These are phyloP conservation scores for Phallusia fumigata DNA, from an alignment of 23 tunicate species.

Conservation along the genomic window DNA sequence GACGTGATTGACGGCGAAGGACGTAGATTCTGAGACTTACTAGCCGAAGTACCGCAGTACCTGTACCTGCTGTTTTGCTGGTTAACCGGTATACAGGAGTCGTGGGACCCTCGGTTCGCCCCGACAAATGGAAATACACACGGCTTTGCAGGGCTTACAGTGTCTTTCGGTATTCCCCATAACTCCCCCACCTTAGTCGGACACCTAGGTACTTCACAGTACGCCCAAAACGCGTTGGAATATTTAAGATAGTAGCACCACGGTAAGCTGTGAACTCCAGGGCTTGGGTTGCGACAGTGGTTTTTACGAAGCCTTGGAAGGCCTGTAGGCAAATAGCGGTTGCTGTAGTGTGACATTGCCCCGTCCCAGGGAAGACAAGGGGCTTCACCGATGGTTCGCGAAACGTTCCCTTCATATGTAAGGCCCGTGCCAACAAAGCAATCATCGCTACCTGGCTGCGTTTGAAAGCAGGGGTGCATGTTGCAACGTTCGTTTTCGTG, in stretches of 20 bases:
- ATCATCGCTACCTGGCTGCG: slow-evolving; percentile 30
- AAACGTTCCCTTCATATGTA: slow-evolving; percentile 45
- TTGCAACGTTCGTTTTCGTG: slow-evolving; percentile 45
- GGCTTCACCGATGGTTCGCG: slow-evolving; percentile 18
- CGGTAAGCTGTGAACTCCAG: slow-evolving; percentile 38
- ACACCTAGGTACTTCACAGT: slow-evolving; percentile 65
- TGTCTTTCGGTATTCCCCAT: slow-evolving; percentile 22
- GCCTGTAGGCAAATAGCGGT: slow-evolving; percentile 28
- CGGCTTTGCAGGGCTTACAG: not conserved
- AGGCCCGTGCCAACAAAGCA: slow-evolving; percentile 72
- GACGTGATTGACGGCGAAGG: not conserved
- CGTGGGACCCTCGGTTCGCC: slow-evolving; percentile 19
- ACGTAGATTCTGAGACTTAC: not conserved
- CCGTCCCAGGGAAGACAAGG: slow-evolving; percentile 30
- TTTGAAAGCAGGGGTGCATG: slow-evolving; percentile 47
- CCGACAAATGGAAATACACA: slow-evolving; percentile 64
- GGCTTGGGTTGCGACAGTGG: slow-evolving; percentile 72
- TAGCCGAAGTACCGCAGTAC: slow-evolving; percentile 33
- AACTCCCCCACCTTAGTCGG: slow-evolving; percentile 41
- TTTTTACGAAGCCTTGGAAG: slow-evolving; percentile 39
- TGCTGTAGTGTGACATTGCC: not conserved
- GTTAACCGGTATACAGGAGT: slow-evolving; percentile 14
- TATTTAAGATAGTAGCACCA: slow-evolving; percentile 50
- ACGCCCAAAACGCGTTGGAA: slow-evolving; percentile 13
- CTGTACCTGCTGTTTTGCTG: not conserved